These are phyloP conservation scores for Globicephala melas DNA, from an alignment of 2,113 vertebrate genomes.

Conservation along the genomic window DNA sequence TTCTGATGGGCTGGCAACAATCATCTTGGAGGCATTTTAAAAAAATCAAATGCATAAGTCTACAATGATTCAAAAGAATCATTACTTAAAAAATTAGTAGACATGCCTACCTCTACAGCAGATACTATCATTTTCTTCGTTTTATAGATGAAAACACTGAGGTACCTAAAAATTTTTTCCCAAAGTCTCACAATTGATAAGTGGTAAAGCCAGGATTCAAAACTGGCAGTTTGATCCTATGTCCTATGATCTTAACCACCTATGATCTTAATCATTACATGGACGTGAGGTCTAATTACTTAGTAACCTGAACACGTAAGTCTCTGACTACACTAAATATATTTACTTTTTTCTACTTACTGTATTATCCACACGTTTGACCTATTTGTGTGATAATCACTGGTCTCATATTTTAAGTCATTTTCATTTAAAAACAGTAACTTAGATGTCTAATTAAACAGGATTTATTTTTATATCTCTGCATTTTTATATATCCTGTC, in stretches of 20 bases:
- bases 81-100: background rate
- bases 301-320: background rate
- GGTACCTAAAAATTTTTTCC: background rate
- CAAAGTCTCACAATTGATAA: background rate
- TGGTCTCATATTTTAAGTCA: background rate
- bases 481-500: background rate
- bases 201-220: background rate
- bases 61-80: slow-evolving; percentile 39
- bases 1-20: slow-evolving; percentile 85
- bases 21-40: slow-evolving; percentile 81
- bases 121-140: background rate
- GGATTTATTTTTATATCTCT: slow-evolving; percentile 3
- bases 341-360: background rate
- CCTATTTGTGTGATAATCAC: background rate
- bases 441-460: background rate
- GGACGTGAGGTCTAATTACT: background rate
- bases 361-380: background rate
- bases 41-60: slow-evolving; percentile 37
- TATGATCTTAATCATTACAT: background rate
- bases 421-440: slow-evolving; percentile 36
- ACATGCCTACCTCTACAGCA: background rate
- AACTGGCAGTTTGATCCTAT: background rate
- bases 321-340: background rate
- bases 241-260: background rate
- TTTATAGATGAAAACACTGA: slow-evolving; percentile 35